Conservation (phyloP, 1,140 invertebrate species). For the Sitobion miscanthi region DNA sequence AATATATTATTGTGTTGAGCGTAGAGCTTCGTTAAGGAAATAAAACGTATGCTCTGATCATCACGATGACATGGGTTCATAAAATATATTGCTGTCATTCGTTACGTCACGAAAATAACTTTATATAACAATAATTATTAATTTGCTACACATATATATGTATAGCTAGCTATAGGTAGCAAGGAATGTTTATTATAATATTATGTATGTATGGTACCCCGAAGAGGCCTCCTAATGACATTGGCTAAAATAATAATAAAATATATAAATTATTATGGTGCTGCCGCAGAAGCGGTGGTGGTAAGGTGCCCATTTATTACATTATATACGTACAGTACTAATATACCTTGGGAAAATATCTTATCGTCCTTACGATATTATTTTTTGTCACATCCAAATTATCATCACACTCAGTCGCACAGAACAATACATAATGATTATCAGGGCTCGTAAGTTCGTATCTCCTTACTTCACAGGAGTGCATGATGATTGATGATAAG, state of each 20-base stretch:
- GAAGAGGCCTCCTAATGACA: constrained; percentile 27
- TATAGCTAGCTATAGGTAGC: too few relatives aligned
- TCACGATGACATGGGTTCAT: not conserved
- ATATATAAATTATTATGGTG: not conserved
- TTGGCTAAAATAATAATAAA: not conserved
- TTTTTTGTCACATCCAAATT: not conserved
- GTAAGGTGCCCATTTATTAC: not conserved
- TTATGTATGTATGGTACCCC: not conserved
- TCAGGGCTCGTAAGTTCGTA: not conserved
- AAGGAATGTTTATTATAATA: not conserved
- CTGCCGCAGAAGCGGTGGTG: not conserved
- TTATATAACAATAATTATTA: not conserved
- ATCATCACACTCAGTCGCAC: not conserved
- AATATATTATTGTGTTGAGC: not conserved
- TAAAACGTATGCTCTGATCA: not conserved
- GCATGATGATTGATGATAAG: too few relatives aligned
- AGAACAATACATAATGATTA: not conserved
- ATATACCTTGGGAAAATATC: not conserved
- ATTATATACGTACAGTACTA: not conserved
- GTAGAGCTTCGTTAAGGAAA: not conserved
- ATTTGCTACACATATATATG: not conserved
- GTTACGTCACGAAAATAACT: not conserved
- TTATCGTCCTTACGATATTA: not conserved
- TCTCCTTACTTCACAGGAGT: not conserved
- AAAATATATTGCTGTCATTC: not conserved